Conservation (phyloP, 2,888 invertebrate species). For the Mermis nigrescens region DNA sequence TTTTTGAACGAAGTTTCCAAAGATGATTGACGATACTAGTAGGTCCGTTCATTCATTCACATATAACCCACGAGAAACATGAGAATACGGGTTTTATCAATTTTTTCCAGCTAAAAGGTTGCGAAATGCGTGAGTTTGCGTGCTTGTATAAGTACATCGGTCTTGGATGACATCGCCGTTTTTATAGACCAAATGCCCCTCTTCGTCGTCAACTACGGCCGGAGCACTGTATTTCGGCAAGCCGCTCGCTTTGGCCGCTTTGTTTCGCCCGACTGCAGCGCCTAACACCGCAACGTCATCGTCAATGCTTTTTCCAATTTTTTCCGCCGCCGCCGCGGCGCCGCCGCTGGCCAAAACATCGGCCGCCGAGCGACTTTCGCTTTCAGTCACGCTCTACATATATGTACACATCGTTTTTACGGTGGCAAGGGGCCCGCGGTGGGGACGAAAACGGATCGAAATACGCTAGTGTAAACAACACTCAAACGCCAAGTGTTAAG, state of each 20-base stretch:
- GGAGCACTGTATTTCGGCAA: too few species aligned
- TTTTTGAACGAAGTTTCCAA: background rate
- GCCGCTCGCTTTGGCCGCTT: too few species aligned
- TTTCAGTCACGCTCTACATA: background rate
- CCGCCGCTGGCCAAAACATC: too few species aligned
- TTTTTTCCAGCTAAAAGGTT: background rate
- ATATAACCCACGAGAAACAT: too few species aligned
- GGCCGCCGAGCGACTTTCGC: background rate
- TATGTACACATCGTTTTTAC: background rate
- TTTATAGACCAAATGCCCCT: conserved; percentile 98
- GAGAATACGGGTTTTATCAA: background rate
- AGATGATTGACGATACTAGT: background rate
- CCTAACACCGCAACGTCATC: too few species aligned
- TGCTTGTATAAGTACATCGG: conserved; percentile 48
- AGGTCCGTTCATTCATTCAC: background rate
- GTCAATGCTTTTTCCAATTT: too few species aligned
- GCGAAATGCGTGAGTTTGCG: background rate
- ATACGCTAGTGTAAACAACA: too few species aligned
- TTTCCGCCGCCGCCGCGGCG: too few species aligned
- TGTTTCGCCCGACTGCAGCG: too few species aligned
- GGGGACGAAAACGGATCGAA: background rate
- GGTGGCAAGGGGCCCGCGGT: background rate
- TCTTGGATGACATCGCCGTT: conserved; percentile 94
- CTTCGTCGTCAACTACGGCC: conserved; percentile 80
- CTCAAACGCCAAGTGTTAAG: too few species aligned